phyloP scores from a whole-genome alignment of 2,888 invertebrate species.

The Gisinianus flammeolus region DNA sequence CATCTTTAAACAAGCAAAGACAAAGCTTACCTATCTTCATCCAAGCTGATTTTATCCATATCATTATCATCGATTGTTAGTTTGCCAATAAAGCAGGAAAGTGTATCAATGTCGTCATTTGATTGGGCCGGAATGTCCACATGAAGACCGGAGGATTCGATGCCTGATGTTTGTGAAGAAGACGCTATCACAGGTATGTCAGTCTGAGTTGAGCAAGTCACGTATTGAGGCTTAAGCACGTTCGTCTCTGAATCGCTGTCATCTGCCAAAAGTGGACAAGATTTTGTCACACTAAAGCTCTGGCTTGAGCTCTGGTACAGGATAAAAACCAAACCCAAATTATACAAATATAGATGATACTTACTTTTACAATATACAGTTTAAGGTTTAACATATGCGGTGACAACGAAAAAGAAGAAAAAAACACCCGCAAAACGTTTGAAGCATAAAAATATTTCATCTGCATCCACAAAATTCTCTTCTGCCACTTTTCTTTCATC shows the following conservation, averaged over 20 bases:
- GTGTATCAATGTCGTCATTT: slow-evolving; percentile 3
- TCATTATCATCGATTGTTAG: slow-evolving; percentile 41
- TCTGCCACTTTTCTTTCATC: not conserved
- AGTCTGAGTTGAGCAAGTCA: slow-evolving; percentile 38
- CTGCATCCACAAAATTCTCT: too few relatives aligned
- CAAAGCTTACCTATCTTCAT: slow-evolving; percentile 51
- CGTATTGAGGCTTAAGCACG: slow-evolving; percentile 20
- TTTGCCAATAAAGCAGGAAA: slow-evolving; percentile 16
- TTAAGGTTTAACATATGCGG: too few relatives aligned
- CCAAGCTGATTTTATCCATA: slow-evolving; percentile 52
- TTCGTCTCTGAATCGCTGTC: slow-evolving; percentile 17
- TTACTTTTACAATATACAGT: too few relatives aligned
- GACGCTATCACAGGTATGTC: slow-evolving; percentile 33
- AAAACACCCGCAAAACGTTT: too few relatives aligned
- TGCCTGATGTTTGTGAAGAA: not conserved
- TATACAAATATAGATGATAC: too few relatives aligned
- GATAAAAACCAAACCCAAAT: not conserved
- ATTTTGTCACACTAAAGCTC: slow-evolving; percentile 34
- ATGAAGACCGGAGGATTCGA: slow-evolving; percentile 8
- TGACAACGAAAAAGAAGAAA: too few relatives aligned
- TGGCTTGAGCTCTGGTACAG: slow-evolving; percentile 25
- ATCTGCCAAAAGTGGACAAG: slow-evolving; percentile 34
- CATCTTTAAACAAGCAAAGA: not conserved
- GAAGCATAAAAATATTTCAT: not conserved
- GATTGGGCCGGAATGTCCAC: not conserved